Evolutionary conservation across 2,797 vertebrate genomes (phyloP).

Genomic region (Psittacula echo): DNA sequence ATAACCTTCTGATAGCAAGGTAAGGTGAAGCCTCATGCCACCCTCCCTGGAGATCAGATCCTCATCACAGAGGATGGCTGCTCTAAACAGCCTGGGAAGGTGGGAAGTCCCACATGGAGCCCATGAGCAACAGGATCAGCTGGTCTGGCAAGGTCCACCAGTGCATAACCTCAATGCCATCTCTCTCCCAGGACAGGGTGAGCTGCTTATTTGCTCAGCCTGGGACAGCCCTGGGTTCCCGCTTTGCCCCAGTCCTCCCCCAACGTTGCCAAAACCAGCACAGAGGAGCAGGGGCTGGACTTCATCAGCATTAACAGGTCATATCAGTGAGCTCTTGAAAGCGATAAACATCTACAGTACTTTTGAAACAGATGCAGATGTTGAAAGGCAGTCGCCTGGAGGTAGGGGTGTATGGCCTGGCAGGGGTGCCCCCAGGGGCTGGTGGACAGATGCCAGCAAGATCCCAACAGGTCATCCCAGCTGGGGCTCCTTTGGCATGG

Average conservation of each 20-base stretch:
- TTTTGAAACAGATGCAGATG: not conserved
- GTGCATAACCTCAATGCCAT: not conserved
- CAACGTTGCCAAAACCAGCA: rapidly evolving
- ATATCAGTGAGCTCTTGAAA: not conserved
- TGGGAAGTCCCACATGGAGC: rapidly evolving
- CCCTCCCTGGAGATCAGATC: not conserved
- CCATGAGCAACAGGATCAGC: not conserved
- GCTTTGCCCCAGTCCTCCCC: rapidly evolving
- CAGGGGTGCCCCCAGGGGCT: not conserved
- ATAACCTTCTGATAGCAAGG: not conserved
- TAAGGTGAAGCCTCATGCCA: rapidly evolving
- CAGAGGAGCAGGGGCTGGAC: not conserved
- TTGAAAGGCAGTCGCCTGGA: not conserved
- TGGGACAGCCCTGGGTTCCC: not conserved
- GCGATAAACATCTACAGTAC: not conserved
- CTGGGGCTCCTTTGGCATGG: not conserved
- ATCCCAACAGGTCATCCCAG: not conserved
- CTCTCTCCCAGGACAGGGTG: not conserved
- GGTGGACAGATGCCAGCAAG: not conserved
- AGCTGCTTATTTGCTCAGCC: not conserved
- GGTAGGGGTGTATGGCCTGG: rapidly evolving
- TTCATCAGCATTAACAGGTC: not conserved
- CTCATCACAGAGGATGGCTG: not conserved
- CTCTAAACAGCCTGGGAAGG: not conserved
- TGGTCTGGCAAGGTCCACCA: rapidly evolving